Conservation (phyloP, 1,140 invertebrate species). For the Thaumetopoea pityocampa region DNA sequence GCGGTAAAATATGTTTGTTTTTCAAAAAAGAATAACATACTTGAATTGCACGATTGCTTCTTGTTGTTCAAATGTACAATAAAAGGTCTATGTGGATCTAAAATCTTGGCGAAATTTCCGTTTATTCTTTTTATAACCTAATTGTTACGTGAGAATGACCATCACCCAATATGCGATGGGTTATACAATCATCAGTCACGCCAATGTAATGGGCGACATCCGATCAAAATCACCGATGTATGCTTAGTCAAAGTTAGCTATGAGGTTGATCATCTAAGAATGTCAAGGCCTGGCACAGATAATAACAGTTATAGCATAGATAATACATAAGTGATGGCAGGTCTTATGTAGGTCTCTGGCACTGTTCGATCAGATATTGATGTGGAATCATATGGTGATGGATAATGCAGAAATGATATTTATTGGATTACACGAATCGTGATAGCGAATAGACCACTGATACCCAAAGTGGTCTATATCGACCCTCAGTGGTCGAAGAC, state of each 20-base stretch:
- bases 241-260: constrained; percentile 3
- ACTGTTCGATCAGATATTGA: too few species aligned
- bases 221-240: constrained; percentile 7
- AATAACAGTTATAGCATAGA: not conserved
- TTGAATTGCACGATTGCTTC: too few species aligned
- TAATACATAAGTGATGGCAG: not conserved
- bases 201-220: constrained; percentile 17
- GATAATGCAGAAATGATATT: too few species aligned
- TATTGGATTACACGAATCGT: too few species aligned
- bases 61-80: too few species aligned
- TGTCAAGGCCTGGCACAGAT: constrained; percentile 5
- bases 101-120: not conserved
- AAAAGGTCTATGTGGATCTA: too few species aligned
- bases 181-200: constrained; percentile 20
- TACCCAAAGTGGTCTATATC: too few species aligned
- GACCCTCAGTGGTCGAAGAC: too few species aligned
- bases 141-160: constrained; percentile 20
- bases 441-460: too few species aligned
- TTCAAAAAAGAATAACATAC: too few species aligned
- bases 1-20: too few species aligned
- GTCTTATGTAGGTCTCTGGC: not conserved
- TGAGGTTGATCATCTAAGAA: constrained; percentile 7
- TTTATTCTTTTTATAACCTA: constrained; percentile 1
- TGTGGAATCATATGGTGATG: too few species aligned
- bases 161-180: constrained; percentile 26